Base-by-base conservation (phyloP, 1,140 invertebrate genomes). In the Sinonovacula constricta region DNA sequence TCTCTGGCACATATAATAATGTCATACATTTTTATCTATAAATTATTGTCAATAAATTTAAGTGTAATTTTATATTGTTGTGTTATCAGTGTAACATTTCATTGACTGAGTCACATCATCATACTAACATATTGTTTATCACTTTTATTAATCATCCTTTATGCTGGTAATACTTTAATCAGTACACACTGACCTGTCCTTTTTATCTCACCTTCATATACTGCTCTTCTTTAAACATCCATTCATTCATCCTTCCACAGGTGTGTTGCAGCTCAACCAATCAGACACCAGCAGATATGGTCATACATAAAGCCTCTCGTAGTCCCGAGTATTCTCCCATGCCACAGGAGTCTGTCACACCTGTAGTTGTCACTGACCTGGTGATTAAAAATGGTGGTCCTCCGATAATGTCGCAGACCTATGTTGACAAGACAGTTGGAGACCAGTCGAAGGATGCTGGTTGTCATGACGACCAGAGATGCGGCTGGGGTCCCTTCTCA, bases 401-500 rank as follows among this genome's bases (percentile, higher is more conserved):
- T 18, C 39, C 7, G 7, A 45, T 45, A 18, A 45, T 45, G 39
- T 45, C 39, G 18, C 39, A 45, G 39, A 45, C 39, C 7, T 45
- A 45, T 18, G 39, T 45, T 7, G 39, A 45, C 18, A n/a, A n/a
- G n/a, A 18, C 39, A 45, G 7, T 18, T 45, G 39, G 39, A 18
- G 18, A 18, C 7, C 39, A 45, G 39, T n/a, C n/a, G n/a, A n/a
- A n/a, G 1, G 65, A 74, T 15, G 51, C 45, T 36, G 71, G 75
- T 7, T 77, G 78, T 14, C 62, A 72, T 30, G 80, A 81, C 5
- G 74, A 72, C 24, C 70, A 81, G 14, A 24, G 56, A 2, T 90
- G 89, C 81, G 85, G 87, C 2, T 90, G 88, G 88, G 84, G 87
- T 26, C 60, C 70, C 2, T 79, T 86, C 30, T 81, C 30, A 3